Percentiles rank a stretch among this genome's conserved stretches.
Evolutionary conservation across 1,140 invertebrate species (phyloP).

Genomic region (Nephotettix cincticeps): DNA sequence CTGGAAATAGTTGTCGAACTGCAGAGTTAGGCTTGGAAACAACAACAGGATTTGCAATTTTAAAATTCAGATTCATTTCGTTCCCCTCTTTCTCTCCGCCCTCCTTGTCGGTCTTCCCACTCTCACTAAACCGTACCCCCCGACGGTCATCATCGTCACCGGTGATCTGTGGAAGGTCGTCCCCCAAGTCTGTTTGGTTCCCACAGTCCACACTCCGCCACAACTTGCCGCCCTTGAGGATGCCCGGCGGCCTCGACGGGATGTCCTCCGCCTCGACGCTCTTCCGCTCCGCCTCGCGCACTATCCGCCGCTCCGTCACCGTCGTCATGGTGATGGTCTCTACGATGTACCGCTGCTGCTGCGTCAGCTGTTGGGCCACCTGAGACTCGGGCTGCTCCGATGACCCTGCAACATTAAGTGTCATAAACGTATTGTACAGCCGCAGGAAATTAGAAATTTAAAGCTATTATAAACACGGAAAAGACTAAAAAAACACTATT

Average conservation of each 20-base stretch:
- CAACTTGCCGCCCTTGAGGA: conserved; percentile 61
- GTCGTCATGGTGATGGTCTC: conserved; percentile 69
- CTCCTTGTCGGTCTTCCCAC: conserved; percentile 45
- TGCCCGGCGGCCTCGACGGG: conserved; percentile 48
- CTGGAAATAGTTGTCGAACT: conserved; percentile 69
- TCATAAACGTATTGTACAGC: background rate
- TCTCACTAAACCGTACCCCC: conserved; percentile 37
- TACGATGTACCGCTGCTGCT: conserved; percentile 56
- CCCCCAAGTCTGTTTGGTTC: conserved; percentile 13
- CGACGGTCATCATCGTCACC: conserved; percentile 39
- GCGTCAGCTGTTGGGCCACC: conserved; percentile 20
- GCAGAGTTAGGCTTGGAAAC: conserved; percentile 64
- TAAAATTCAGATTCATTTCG: conserved; percentile 48
- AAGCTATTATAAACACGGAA: background rate
- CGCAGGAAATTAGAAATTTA: background rate
- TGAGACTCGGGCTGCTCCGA: background rate
- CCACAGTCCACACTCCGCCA: conserved; percentile 49
- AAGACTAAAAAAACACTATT: too few species aligned
- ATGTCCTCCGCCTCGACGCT: conserved; percentile 40
- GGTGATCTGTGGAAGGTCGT: conserved; percentile 38
- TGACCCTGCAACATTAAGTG: background rate
- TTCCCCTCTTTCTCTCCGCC: conserved; percentile 31
- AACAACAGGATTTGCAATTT: conserved; percentile 54
- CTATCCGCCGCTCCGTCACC: conserved; percentile 62
- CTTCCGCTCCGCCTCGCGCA: conserved; percentile 49